Conservation (phyloP, 2,888 invertebrate genomes). For the Sinodicranocentrus sp. region DNA sequence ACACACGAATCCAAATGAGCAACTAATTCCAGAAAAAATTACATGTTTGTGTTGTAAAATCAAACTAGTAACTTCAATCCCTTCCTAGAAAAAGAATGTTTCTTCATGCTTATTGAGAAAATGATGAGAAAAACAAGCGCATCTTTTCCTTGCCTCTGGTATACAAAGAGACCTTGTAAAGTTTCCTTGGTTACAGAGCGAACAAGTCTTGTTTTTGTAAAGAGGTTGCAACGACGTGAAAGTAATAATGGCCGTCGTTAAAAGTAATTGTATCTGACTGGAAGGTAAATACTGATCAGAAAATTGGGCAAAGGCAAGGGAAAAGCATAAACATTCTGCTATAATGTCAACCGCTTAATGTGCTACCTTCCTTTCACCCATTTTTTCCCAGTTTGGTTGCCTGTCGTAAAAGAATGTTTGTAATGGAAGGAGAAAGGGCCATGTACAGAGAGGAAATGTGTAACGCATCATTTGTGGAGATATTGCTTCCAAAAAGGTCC, state of each 20-base stretch:
- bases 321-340: background rate
- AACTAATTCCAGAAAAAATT: too few species aligned
- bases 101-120: too few species aligned
- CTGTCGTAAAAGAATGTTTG: background rate
- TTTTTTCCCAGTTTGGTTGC: background rate
- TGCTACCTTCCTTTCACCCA: background rate
- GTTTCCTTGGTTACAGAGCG: too few species aligned
- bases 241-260: constrained; percentile 53
- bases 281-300: constrained; percentile 58
- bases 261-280: constrained; percentile 65
- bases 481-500: constrained; percentile 3
- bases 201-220: too few species aligned
- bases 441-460: constrained; percentile 2
- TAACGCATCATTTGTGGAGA: constrained; percentile 51
- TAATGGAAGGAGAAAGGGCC: background rate
- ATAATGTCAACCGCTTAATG: constrained; percentile 22
- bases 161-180: too few species aligned
- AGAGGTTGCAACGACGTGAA: constrained; percentile 25
- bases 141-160: too few species aligned
- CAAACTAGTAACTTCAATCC: too few species aligned
- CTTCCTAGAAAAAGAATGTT: too few species aligned
- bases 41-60: too few species aligned
- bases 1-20: too few species aligned
- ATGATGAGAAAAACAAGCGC: too few species aligned
- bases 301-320: constrained; percentile 10